phyloP scores from a whole-genome alignment of 2,888 invertebrate species.

The Hylaea fasciaria region DNA sequence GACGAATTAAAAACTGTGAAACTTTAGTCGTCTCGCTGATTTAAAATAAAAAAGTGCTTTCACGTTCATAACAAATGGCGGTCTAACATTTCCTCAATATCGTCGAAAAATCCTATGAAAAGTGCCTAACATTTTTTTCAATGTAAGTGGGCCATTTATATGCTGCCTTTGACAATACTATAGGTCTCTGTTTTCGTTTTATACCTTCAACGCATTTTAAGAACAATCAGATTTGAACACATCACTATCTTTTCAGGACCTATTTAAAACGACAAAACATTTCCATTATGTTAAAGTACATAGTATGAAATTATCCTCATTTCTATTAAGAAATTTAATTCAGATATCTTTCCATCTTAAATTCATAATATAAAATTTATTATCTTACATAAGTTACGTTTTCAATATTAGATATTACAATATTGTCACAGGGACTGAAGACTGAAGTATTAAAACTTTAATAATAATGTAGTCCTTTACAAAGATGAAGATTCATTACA shows the following conservation, averaged over 20 bases:
- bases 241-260: background rate
- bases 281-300: too few relatives aligned
- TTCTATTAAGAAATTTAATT: too few relatives aligned
- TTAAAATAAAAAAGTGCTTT: constrained; percentile 6
- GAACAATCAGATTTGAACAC: background rate
- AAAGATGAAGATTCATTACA: too few relatives aligned
- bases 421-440: too few relatives aligned
- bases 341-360: too few relatives aligned
- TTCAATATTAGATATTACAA: too few relatives aligned
- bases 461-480: too few relatives aligned
- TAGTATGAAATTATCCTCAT: too few relatives aligned
- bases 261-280: background rate
- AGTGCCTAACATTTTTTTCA: constrained; percentile 13
- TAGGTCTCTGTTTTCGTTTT: background rate
- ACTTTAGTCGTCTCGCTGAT: too few relatives aligned
- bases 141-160: constrained; percentile 15
- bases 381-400: too few relatives aligned
- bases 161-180: constrained; percentile 2
- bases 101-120: constrained; percentile 3
- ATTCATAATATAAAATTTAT: too few relatives aligned
- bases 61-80: constrained; percentile 2
- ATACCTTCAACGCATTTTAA: background rate
- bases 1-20: too few relatives aligned
- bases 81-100: constrained; percentile 8
- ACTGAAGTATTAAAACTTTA: background rate